Percentiles rank a stretch among this genome's conserved stretches.
These are phyloP conservation scores for Galeopsomyia nigrocyanea DNA, from an alignment of 2,888 invertebrate genomes.

Conservation along the genomic window DNA sequence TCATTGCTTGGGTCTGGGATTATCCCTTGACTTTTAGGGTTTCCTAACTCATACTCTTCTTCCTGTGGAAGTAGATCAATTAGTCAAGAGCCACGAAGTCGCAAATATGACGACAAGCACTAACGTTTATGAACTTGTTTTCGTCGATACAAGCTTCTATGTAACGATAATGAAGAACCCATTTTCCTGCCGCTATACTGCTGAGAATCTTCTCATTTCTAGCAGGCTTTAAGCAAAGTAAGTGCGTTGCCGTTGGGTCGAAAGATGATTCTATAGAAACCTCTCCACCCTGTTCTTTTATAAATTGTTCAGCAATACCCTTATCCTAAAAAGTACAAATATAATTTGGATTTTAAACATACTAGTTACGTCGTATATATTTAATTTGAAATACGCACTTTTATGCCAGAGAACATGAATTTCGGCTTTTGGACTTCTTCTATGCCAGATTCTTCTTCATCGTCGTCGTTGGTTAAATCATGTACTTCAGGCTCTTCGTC, in stretches of 20 bases:
- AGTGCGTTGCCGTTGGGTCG: slow-evolving; percentile 80
- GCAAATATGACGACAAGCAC: slow-evolving; percentile 48
- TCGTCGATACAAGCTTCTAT: slow-evolving; percentile 76
- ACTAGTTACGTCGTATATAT: neutral
- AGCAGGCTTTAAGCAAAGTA: slow-evolving; percentile 80
- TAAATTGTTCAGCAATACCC: slow-evolving; percentile 67
- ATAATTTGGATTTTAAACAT: neutral
- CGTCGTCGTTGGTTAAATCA: slow-evolving; percentile 40
- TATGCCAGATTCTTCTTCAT: slow-evolving; percentile 9
- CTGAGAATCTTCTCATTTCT: slow-evolving; percentile 91
- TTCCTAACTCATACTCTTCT: slow-evolving; percentile 88
- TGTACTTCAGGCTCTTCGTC: slow-evolving; percentile 16
- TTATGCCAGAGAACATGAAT: slow-evolving; percentile 65
- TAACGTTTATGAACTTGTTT: slow-evolving; percentile 77
- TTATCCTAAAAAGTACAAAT: slow-evolving; percentile 35
- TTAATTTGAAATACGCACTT: slow-evolving; percentile 50
- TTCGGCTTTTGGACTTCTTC: slow-evolving; percentile 50
- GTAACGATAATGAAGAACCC: slow-evolving; percentile 88
- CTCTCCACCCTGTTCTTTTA: slow-evolving; percentile 76
- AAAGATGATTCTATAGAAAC: slow-evolving; percentile 73
- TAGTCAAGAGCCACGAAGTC: neutral
- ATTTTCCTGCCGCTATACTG: slow-evolving; percentile 89
- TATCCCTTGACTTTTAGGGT: slow-evolving; percentile 73
- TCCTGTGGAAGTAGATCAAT: slow-evolving; percentile 72
- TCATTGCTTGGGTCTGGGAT: slow-evolving; percentile 69